Conservation (phyloP, 2,888 invertebrate genomes). For the Nemurella pictetii region DNA sequence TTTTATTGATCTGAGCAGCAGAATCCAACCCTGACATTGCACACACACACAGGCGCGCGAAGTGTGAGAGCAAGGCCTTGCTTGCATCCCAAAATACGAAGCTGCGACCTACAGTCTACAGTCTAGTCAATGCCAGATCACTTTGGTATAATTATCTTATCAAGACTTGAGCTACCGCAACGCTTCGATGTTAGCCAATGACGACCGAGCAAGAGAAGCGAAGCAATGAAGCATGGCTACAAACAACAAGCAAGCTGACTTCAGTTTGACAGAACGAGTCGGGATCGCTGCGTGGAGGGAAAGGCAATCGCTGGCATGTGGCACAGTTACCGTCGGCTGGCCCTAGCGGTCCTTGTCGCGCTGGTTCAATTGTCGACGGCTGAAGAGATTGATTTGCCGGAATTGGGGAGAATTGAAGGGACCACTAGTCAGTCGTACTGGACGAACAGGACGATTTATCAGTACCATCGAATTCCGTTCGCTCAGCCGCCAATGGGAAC, state of each 20-base stretch:
- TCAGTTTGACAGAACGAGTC: background rate
- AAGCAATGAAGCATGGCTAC: background rate
- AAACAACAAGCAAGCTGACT: no score
- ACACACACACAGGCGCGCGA: background rate
- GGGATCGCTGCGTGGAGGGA: background rate
- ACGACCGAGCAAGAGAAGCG: background rate
- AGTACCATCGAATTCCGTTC: constrained; percentile 47
- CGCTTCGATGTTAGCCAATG: background rate
- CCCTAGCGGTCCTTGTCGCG: background rate
- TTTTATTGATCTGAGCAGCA: background rate
- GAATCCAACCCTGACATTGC: background rate
- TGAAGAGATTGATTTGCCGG: constrained; percentile 37
- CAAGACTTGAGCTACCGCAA: background rate
- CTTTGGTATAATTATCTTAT: constrained; percentile 25
- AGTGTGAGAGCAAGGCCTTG: background rate
- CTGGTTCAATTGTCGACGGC: background rate
- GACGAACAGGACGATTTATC: constrained; percentile 45
- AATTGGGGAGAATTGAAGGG: constrained; percentile 44
- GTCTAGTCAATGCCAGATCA: constrained; percentile 21
- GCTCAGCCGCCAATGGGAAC: constrained; percentile 45
- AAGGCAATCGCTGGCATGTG: background rate
- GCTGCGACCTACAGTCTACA: background rate
- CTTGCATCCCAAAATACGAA: background rate
- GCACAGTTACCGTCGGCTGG: background rate
- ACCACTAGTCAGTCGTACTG: constrained; percentile 43